Evolutionary conservation across 2,113 vertebrate species (phyloP).

Genomic region (Camelus bactrianus): DNA sequence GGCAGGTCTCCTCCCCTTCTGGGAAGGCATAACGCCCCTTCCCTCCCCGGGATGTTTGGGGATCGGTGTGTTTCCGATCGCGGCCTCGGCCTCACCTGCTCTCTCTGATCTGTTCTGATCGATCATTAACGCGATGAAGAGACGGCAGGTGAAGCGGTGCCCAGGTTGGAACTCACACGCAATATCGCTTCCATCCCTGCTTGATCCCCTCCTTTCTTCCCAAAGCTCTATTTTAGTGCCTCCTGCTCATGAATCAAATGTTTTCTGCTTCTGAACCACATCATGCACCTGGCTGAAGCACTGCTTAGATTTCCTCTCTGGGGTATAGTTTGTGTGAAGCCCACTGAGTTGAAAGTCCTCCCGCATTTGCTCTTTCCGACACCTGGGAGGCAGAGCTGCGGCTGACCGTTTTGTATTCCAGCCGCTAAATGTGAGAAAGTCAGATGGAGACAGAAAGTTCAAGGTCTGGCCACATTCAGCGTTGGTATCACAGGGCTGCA

Average conservation of each 20-base stretch:
- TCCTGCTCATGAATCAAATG: constrained; percentile 72
- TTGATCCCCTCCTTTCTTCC: constrained; percentile 43
- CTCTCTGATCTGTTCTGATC: neutral
- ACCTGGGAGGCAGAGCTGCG: constrained; percentile 8
- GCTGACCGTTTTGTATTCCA: constrained; percentile 54
- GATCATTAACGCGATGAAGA: neutral
- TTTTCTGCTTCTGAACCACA: constrained; percentile 68
- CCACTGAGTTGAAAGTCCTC: constrained; percentile 78
- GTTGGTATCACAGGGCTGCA: constrained; percentile 61
- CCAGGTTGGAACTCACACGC: neutral
- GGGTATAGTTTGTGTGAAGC: constrained; percentile 75
- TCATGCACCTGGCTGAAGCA: constrained; percentile 74
- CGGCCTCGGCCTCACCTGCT: neutral
- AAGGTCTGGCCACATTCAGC: constrained; percentile 72
- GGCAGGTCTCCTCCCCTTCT: neutral
- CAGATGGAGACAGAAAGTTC: constrained; percentile 72
- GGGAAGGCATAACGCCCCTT: neutral
- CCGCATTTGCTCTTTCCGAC: constrained; percentile 65
- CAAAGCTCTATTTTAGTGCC: constrained; percentile 57
- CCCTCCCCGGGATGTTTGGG: too few relatives aligned
- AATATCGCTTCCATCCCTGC: neutral
- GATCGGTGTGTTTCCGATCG: rapidly evolving
- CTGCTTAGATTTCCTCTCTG: constrained; percentile 77
- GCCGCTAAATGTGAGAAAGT: constrained; percentile 65
- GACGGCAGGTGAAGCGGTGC: neutral